Percentiles rank a stretch among this genome's conserved stretches.
Evolutionary conservation across 1,140 invertebrate genomes (phyloP).

Genomic region (Drosophila melanica): DNA sequence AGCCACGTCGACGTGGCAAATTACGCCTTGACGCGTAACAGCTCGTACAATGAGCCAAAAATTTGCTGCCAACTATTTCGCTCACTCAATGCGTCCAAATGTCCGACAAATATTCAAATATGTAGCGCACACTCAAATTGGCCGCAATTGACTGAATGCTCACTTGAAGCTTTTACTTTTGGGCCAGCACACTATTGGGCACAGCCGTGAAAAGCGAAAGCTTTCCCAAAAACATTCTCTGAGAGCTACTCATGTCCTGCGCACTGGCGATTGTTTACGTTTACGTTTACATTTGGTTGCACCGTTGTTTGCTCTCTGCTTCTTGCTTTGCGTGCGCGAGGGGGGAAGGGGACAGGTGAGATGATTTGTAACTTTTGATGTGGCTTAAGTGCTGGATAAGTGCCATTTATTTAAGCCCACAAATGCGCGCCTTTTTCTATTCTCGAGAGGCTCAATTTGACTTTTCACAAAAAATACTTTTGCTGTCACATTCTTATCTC

Average conservation of each 20-base stretch:
- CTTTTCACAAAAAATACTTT: neutral
- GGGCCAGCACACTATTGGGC: neutral
- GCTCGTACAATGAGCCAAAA: constrained; percentile 28
- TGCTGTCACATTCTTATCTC: no score
- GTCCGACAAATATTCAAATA: constrained; percentile 9
- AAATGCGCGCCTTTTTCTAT: constrained; percentile 31
- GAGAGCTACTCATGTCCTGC: constrained; percentile 43
- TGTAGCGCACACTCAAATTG: constrained; percentile 53
- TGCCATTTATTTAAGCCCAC: constrained; percentile 35
- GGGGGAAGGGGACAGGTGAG: neutral
- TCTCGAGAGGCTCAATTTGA: neutral
- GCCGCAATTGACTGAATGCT: constrained; percentile 73
- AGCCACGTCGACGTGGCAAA: constrained; percentile 36
- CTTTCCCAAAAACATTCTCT: constrained; percentile 33
- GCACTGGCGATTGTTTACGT: constrained; percentile 75
- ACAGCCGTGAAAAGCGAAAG: constrained; percentile 45
- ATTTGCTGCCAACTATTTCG: constrained; percentile 32
- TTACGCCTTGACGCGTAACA: constrained; percentile 23
- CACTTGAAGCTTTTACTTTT: constrained; percentile 64
- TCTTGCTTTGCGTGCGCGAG: constrained; percentile 1
- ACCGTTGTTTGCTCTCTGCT: constrained; percentile 36
- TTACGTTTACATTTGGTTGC: constrained; percentile 68
- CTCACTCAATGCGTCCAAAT: constrained; percentile 7
- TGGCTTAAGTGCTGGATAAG: constrained; percentile 45
- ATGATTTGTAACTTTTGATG: constrained; percentile 10